A percentile compares a stretch with the other conserved stretches of the same genome.
Conservation (phyloP, 2,113 vertebrate species). For the Origma solitaria region DNA sequence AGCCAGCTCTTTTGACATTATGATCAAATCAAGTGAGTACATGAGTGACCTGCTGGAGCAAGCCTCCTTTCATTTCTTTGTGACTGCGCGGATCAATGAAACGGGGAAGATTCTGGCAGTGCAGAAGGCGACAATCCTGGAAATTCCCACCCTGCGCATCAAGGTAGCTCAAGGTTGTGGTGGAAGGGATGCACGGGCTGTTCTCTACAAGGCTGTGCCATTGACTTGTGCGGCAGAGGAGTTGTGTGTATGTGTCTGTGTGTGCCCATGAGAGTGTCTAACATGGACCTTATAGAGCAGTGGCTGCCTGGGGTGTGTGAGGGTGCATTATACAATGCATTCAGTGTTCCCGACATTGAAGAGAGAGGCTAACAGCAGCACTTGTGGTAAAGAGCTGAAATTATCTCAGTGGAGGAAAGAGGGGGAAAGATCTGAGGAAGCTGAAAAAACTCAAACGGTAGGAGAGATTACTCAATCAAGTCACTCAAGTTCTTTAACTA, state of each 20-base stretch:
- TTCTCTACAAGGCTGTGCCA: neutral
- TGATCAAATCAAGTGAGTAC: conserved; percentile 76
- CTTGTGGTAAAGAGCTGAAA: neutral
- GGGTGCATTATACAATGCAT: too few species aligned
- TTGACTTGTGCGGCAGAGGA: neutral
- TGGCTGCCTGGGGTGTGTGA: neutral
- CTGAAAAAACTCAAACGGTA: neutral
- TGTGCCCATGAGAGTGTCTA: neutral
- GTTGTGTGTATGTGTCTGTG: neutral
- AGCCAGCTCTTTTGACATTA: conserved; percentile 75
- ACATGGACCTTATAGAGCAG: neutral
- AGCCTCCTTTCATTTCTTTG: conserved; percentile 87
- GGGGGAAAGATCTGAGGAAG: neutral
- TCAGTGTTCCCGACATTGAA: neutral
- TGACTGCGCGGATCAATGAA: conserved; percentile 84
- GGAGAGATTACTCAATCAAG: neutral
- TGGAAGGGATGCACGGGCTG: fast-evolving
- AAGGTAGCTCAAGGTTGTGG: conserved; percentile 72
- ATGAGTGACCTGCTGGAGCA: conserved; percentile 87
- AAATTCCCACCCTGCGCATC: conserved; percentile 76
- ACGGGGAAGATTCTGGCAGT: conserved; percentile 78
- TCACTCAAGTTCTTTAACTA: neutral
- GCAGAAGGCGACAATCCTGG: conserved; percentile 79
- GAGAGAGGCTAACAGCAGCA: neutral
- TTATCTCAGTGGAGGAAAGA: neutral